Conservation (phyloP, 2,113 vertebrate species). For the Marcusenius ussheri region DNA sequence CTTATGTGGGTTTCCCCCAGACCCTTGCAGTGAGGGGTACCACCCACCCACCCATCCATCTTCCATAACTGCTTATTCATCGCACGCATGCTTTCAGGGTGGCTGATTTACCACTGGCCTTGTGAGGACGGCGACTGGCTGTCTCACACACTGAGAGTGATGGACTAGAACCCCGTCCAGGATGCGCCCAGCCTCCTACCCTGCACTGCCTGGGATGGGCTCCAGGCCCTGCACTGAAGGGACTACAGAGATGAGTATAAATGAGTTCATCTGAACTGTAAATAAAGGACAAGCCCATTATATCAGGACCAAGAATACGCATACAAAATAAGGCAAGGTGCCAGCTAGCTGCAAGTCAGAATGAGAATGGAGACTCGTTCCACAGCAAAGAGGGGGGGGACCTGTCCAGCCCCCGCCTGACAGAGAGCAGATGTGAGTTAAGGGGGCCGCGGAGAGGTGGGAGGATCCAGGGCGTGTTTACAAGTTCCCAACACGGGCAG, state of each 20-base stretch:
- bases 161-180: neutral
- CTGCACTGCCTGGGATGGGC: neutral
- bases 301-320: neutral
- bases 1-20: neutral
- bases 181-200: neutral
- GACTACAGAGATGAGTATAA: neutral
- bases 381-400: constrained; percentile 13
- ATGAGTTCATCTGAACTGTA: neutral
- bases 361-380: constrained; percentile 23
- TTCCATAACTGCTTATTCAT: neutral
- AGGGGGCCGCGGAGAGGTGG: constrained; percentile 18
- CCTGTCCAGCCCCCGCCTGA: constrained; percentile 23
- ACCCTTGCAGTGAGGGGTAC: neutral
- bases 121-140: neutral
- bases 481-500: constrained; percentile 35
- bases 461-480: constrained; percentile 24
- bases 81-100: neutral
- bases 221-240: neutral
- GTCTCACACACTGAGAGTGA: neutral
- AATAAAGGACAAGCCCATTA: neutral
- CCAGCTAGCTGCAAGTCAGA: neutral
- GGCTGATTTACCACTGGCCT: neutral
- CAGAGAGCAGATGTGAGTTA: constrained; percentile 40
- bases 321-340: neutral
- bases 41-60: neutral